Percentiles rank a stretch among this genome's conserved stretches.
Evolutionary conservation across 2,888 invertebrate genomes (phyloP).

Genomic region (Erebia epiphron): DNA sequence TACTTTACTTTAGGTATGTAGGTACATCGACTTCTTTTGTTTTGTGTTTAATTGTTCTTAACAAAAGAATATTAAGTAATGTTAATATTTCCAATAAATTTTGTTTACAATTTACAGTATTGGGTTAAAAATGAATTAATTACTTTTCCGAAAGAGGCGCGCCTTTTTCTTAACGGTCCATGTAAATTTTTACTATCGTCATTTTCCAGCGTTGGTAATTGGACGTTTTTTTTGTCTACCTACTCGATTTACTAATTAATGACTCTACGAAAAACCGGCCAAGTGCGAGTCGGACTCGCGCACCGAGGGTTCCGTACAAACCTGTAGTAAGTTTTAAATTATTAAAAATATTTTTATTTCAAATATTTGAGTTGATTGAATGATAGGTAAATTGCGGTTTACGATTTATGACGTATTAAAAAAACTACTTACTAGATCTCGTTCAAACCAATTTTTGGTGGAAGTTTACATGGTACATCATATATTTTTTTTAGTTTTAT

Average conservation of each 20-base stretch:
- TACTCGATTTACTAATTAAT: not conserved
- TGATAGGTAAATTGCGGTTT: no score
- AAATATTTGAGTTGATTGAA: no score
- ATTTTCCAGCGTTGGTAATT: not conserved
- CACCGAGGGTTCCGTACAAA: no score
- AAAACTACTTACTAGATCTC: no score
- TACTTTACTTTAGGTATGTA: not conserved
- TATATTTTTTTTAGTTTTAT: no score
- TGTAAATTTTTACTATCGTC: slow-evolving; percentile 12
- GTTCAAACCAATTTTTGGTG: no score
- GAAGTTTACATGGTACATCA: no score
- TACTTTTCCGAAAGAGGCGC: not conserved
- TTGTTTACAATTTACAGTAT: not conserved
- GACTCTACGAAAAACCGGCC: not conserved
- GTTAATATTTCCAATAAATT: not conserved
- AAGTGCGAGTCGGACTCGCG: no score
- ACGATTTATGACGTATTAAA: no score
- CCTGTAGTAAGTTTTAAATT: no score
- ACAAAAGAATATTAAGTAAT: not conserved
- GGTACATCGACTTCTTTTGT: not conserved
- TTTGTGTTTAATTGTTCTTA: not conserved
- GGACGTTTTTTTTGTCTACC: not conserved
- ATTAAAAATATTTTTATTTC: no score
- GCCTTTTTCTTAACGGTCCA: not conserved
- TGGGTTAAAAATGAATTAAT: not conserved